Percentiles rank a stretch among this genome's conserved stretches.
Conservation (phyloP, 2,888 invertebrate species). For the Griposia aprilina region DNA sequence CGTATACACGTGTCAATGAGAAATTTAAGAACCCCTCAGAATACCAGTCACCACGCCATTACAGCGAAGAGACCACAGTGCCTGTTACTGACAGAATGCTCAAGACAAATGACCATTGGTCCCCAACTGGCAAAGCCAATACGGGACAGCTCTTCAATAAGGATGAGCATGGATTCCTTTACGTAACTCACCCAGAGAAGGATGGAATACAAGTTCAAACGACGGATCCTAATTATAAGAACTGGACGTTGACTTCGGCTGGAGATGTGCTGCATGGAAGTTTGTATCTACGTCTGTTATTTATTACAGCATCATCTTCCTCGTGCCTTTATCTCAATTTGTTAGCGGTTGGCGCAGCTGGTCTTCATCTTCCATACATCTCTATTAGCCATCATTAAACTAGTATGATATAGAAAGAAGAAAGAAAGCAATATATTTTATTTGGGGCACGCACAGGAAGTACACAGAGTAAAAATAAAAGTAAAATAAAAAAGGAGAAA, state of each 20-base stretch:
- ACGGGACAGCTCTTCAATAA: neutral
- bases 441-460: neutral
- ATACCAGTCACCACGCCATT: too few relatives aligned
- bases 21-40: neutral
- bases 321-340: too few relatives aligned
- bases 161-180: neutral
- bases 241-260: neutral
- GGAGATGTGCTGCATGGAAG: constrained; percentile 20
- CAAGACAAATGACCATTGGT: neutral
- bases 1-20: neutral
- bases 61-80: neutral
- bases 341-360: too few relatives aligned
- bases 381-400: too few relatives aligned
- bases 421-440: too few relatives aligned
- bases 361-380: too few relatives aligned
- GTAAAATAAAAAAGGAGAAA: too few relatives aligned
- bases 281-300: constrained; percentile 8
- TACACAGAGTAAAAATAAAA: too few relatives aligned
- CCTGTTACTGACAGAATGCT: too few relatives aligned
- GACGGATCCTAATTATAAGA: neutral
- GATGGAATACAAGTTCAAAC: neutral
- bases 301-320: neutral
- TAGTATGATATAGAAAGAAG: too few relatives aligned
- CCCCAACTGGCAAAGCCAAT: neutral
- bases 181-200: neutral